Evolutionary conservation across 2,888 invertebrate genomes (phyloP), one percentile per base, ranked within the genome.

Genomic region (Phania funesta): DNA sequence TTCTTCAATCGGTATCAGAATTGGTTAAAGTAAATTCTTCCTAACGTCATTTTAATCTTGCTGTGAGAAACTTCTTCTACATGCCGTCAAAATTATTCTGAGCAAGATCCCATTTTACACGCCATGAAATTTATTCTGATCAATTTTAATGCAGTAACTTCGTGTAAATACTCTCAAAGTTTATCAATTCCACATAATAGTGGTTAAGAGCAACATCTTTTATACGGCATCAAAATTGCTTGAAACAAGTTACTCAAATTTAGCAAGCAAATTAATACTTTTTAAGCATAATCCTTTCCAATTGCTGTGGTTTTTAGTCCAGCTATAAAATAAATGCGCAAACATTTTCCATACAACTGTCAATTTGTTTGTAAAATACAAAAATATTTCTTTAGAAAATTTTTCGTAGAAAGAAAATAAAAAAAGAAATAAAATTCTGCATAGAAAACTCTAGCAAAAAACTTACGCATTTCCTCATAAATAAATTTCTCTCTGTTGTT

Each of bases 391-490:
- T 26, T 52, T 54, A n/a, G 54, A 41, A 76, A 62, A 50, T 64
- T 58, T 54, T 78, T 68, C 52, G 35, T 68, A 22, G 52, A 77
- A 52, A 44, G 7, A 16, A 65, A 16, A 46, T 38, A 11, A 0
- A 13, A 11, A 54, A 20, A 41, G 16, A 38, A 64, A 64, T 52
- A 24, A 78, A 65, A 65, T 60, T 58, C 44, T 52, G 26, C 46
- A 62, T 64, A 26, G 13, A 18, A 68, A 58, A 50, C 6, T 11
- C 16, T 54, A 54, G 0, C n/a, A n/a, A 52, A 65, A 38, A 48
- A 77, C 32, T 82, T 82, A 82, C 82, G 82, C 82, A 82, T 82
- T 82, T 82, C 74, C 75, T 70, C 24, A 65, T 65, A 78, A 71
- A 56, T 71, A 58, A 68, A 52, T 77, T 67, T 65, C 52, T 50